Percentiles rank a stretch among this genome's conserved stretches.
phyloP scores from a whole-genome alignment of 2,797 vertebrate genomes.

The Poeciliopsis presidionis region DNA sequence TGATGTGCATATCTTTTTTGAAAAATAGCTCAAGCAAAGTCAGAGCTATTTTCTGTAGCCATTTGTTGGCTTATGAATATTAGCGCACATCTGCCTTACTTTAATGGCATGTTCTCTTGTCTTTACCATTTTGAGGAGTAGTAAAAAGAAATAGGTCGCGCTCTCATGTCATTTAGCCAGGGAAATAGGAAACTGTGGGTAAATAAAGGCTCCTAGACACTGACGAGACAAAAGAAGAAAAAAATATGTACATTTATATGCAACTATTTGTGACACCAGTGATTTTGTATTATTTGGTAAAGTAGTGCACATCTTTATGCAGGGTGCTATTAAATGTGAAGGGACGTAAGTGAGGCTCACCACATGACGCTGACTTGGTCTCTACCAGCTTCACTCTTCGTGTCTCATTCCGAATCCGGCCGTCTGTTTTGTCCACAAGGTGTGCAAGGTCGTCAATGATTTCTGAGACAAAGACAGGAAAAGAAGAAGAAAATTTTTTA shows the following conservation, averaged over 20 bases:
- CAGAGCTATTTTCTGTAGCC: not conserved
- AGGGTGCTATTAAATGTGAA: not conserved
- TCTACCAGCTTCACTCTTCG: conserved; percentile 90
- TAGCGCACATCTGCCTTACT: not conserved
- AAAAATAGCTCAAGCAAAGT: not conserved
- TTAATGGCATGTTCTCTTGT: not conserved
- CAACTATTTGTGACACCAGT: not conserved
- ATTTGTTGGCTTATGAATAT: not conserved
- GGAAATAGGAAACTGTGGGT: not conserved
- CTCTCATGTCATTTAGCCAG: not conserved
- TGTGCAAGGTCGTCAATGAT: conserved; percentile 94
- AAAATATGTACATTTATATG: not conserved
- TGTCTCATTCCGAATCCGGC: conserved; percentile 87
- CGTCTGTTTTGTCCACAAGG: conserved; percentile 93
- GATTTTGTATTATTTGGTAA: not conserved
- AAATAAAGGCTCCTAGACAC: not conserved
- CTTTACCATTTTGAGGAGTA: not conserved
- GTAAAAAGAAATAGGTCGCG: not conserved
- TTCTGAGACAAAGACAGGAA: conserved; percentile 75
- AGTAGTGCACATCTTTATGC: not conserved
- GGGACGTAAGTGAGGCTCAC: conserved; percentile 75
- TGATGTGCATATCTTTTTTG: not conserved
- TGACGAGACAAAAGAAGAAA: not conserved
- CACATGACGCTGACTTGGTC: conserved; percentile 91
- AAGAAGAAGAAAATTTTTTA: conserved; percentile 3